Conservation (phyloP, 2,888 invertebrate species). For the Drosophila aldrichi region DNA sequence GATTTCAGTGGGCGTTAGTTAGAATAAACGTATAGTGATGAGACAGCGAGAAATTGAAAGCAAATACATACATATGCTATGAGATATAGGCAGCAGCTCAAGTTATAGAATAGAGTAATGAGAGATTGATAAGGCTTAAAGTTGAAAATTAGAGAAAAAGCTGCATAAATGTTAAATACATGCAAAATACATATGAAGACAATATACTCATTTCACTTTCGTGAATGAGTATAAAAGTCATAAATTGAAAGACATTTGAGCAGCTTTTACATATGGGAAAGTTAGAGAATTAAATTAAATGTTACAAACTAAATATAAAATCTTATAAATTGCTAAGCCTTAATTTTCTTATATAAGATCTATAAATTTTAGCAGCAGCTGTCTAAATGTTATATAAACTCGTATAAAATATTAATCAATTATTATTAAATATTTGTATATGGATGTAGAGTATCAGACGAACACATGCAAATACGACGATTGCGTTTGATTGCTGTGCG, state of each 20-base stretch:
- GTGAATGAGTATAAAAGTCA: too few relatives aligned
- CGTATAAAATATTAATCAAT: background rate
- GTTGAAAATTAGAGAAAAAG: background rate
- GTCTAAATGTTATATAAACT: background rate
- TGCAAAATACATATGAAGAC: background rate
- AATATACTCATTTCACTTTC: too few relatives aligned
- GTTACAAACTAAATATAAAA: background rate
- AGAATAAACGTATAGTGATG: too few relatives aligned
- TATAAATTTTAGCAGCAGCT: background rate
- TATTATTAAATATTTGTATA: background rate
- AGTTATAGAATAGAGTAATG: background rate
- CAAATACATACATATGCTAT: too few relatives aligned
- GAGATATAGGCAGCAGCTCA: too few relatives aligned
- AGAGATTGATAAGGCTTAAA: background rate
- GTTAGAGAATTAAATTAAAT: background rate
- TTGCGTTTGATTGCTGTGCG: conserved; percentile 84
- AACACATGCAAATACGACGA: conserved; percentile 84
- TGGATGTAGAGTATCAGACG: conserved; percentile 65
- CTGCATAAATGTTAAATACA: conserved; percentile 5
- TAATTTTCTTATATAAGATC: background rate
- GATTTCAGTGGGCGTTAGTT: too few relatives aligned
- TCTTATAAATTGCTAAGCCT: background rate
- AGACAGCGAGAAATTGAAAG: too few relatives aligned
- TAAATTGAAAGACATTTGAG: conserved; percentile 14
- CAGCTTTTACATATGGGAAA: background rate